phyloP scores from a whole-genome alignment of 2,797 vertebrate species.

The Ceyx erithaca region DNA sequence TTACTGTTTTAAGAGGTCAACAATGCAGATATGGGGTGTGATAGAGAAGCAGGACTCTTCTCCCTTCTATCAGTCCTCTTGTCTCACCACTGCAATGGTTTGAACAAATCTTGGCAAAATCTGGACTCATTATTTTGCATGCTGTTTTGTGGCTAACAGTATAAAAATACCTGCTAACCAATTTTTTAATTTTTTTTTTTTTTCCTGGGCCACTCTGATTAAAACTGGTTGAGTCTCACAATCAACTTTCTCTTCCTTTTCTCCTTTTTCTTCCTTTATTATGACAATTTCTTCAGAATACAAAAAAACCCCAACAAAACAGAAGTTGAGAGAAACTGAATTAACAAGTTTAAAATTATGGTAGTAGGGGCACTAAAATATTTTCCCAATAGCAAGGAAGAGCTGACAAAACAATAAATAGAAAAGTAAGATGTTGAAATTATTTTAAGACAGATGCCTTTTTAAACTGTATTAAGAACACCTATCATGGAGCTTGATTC shows the following conservation, averaged over 20 bases:
- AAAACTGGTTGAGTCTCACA: not conserved
- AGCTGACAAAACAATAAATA: constrained; percentile 67
- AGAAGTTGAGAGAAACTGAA: not conserved
- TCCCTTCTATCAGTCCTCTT: constrained; percentile 6
- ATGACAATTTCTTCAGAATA: not conserved
- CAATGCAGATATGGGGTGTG: constrained; percentile 50
- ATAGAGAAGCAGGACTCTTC: constrained; percentile 1
- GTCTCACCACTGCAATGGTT: not conserved
- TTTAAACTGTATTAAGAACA: constrained; percentile 79
- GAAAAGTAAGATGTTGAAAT: constrained; percentile 77
- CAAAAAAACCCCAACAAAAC: not conserved
- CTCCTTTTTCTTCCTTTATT: not conserved
- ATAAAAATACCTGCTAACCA: constrained; percentile 4
- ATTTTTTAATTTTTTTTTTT: not conserved
- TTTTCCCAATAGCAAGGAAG: not conserved
- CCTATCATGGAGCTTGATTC: constrained; percentile 68
- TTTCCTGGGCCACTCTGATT: not conserved
- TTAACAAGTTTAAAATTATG: not conserved
- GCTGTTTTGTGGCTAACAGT: not conserved
- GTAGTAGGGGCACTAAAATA: constrained; percentile 20
- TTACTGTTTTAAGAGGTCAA: constrained; percentile 74
- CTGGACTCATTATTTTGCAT: not conserved
- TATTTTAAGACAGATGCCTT: constrained; percentile 81
- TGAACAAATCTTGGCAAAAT: constrained; percentile 29
- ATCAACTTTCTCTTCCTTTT: not conserved